Evolutionary conservation across 1,140 invertebrate species (phyloP).

Genomic region (Rhagoletis pomonella): DNA sequence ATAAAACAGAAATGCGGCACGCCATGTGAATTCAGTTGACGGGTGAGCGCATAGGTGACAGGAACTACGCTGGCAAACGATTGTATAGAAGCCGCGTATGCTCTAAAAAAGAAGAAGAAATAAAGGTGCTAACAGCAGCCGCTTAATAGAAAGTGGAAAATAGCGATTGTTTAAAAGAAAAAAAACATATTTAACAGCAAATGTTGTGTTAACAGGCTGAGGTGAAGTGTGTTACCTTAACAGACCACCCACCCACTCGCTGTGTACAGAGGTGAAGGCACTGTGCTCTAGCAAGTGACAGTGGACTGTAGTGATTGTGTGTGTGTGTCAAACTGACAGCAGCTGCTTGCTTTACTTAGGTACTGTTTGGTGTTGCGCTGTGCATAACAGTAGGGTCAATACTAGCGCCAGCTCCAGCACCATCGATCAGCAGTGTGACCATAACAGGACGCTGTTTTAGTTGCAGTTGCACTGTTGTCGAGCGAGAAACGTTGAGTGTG

Average conservation of each 20-base stretch:
- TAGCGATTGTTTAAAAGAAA: neutral
- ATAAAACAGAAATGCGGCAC: slow-evolving; percentile 6
- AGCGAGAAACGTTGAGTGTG: neutral
- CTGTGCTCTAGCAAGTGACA: neutral
- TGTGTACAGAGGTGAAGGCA: neutral
- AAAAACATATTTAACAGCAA: neutral
- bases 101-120: neutral
- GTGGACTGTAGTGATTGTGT: neutral
- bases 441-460: slow-evolving; percentile 19
- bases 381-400: neutral
- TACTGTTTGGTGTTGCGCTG: neutral
- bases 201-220: neutral
- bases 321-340: neutral
- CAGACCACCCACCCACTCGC: neutral
- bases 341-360: neutral
- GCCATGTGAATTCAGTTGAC: slow-evolving; percentile 35
- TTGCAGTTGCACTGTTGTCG: slow-evolving; percentile 27
- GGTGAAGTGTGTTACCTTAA: no score
- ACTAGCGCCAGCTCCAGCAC: neutral
- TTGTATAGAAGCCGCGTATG: neutral
- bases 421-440: neutral
- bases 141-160: neutral
- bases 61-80: neutral
- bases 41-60: neutral
- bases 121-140: slow-evolving; percentile 9